phyloP scores from a whole-genome alignment of 2,113 vertebrate species.

The Entelurus aequoreus region DNA sequence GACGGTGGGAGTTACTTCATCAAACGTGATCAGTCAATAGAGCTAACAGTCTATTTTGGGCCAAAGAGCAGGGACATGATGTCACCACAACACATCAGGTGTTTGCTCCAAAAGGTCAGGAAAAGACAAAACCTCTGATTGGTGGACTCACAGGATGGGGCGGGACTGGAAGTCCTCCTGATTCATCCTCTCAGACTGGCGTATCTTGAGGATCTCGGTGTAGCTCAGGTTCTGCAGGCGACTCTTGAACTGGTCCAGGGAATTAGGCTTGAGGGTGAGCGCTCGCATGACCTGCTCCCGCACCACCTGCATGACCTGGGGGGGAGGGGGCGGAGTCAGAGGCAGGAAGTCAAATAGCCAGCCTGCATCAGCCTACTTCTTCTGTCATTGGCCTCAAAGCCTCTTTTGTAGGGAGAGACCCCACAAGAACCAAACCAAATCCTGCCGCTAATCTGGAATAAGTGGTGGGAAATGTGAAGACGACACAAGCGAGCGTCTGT shows the following conservation, averaged over 20 bases:
- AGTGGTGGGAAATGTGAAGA: background rate
- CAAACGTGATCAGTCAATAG: no score
- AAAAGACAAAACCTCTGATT: no score
- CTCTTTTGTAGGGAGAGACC: no score
- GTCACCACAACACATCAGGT: no score
- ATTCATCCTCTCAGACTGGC: constrained; percentile 99
- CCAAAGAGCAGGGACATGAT: no score
- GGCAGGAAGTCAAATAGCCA: background rate
- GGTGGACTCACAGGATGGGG: constrained; percentile 95
- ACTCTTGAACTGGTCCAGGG: constrained; percentile 98
- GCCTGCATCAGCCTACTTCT: no score
- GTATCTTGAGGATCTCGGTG: constrained; percentile 98
- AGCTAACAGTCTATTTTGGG: no score
- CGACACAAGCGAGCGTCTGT: background rate
- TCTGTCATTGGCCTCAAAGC: no score
- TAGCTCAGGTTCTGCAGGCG: constrained; percentile 98
- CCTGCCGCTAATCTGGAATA: background rate
- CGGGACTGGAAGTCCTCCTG: constrained; percentile 99
- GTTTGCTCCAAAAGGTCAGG: no score
- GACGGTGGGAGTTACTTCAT: no score
- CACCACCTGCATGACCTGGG: constrained; percentile 98
- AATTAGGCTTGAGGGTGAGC: constrained; percentile 96
- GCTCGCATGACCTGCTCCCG: constrained; percentile 99
- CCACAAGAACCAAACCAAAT: background rate
- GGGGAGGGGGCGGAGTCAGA: background rate